Evolutionary conservation across 2,797 vertebrate genomes (phyloP), one percentile per base, ranked within the genome.

Genomic region (Strix occidentalis): DNA sequence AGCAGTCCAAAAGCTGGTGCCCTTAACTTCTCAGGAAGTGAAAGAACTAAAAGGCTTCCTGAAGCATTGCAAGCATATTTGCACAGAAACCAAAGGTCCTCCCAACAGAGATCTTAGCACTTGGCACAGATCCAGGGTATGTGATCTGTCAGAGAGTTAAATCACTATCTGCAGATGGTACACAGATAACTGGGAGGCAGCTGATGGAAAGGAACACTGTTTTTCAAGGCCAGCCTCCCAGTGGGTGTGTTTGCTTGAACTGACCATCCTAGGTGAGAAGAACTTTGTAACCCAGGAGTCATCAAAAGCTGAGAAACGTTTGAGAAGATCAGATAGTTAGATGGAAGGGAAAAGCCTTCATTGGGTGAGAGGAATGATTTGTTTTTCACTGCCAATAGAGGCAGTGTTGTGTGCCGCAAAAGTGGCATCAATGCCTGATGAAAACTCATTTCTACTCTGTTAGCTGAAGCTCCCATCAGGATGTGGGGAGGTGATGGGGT

Each of bases 401-500:
- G 16, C 33, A 91, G 61, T 61, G 13, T 51, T 53, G 5, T 33
- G 20, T 24, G 13, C 84, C 33, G 33, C 50, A 69, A 39, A 84
- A 35, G 15, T 37, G 83, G 48, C 19, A 23, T 60, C 58, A 76
- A 19, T 25, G 14, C 29, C 37, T 20, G 17, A 53, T 28, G 29
- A 63, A 65, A 64, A 48, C 1, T 2, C 2, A 4, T 84, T 86
- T 84, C 43, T 91, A 23, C n/a, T 91, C 13, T 1, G 5, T 65
- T 64, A 61, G 28, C 35, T 79, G 74, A 79, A 69, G 31, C 9
- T 94, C 4, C 8, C 0, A 0, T 71, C 18, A 60, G 39, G 39
- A 65, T 0, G 0, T 21, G 16, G 45, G 20, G 18, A 78, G 19
- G 31, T 0, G 1, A 35, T 63, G 17, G 10, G 7, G 3, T 89